These are phyloP conservation scores for Pelmatolapia mariae DNA, from an alignment of 2,113 vertebrate genomes.

Conservation along the genomic window DNA sequence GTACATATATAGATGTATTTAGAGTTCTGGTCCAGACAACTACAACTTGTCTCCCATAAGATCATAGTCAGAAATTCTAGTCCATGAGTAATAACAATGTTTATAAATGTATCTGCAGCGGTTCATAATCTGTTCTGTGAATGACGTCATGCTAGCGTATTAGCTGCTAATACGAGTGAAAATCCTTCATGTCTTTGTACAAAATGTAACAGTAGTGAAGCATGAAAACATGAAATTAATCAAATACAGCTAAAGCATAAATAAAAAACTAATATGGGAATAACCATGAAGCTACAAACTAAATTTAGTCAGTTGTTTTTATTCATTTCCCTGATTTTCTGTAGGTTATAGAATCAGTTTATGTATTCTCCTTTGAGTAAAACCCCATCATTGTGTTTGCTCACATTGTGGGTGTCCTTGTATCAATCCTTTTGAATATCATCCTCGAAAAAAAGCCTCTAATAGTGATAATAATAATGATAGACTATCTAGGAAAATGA, in stretches of 20 bases:
- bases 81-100: background rate
- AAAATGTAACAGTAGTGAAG: background rate
- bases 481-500: background rate
- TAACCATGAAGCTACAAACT: background rate
- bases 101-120: background rate
- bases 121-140: background rate
- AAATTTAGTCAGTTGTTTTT: fast-evolving
- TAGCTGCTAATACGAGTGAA: background rate
- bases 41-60: background rate
- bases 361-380: background rate
- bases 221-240: background rate
- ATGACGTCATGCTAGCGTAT: fast-evolving
- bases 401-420: background rate
- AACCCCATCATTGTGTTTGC: background rate
- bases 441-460: background rate
- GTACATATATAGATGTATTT: fast-evolving
- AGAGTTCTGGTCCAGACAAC: background rate
- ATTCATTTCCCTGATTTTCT: background rate
- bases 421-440: background rate
- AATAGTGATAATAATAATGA: background rate
- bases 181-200: fast-evolving
- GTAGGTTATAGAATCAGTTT: background rate
- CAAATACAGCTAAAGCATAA: background rate
- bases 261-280: background rate
- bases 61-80: background rate